Conservation (phyloP, 2,797 vertebrate genomes). For the Darevskia nairensis region DNA sequence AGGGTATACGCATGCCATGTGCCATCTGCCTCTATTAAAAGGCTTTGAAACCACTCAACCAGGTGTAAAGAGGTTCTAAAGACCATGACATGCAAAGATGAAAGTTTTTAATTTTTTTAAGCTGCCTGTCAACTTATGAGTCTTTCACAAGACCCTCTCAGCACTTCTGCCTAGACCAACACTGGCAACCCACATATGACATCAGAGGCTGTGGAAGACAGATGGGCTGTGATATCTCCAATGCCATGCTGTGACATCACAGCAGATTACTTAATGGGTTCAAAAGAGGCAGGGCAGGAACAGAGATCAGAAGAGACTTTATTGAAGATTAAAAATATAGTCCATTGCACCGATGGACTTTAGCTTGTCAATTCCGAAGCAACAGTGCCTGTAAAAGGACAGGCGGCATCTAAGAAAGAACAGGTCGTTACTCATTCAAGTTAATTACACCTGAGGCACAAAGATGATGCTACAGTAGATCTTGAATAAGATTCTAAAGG, state of each 20-base stretch:
- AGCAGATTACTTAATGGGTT: neutral
- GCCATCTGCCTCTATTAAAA: neutral
- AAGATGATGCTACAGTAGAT: neutral
- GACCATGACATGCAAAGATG: neutral
- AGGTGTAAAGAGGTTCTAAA: neutral
- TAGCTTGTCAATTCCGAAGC: neutral
- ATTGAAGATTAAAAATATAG: neutral
- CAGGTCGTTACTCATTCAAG: neutral
- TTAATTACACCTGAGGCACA: neutral
- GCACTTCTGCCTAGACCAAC: neutral
- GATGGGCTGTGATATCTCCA: neutral
- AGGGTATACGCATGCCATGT: neutral
- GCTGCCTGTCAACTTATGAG: neutral
- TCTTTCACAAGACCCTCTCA: neutral
- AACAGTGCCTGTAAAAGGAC: neutral
- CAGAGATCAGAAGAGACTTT: neutral
- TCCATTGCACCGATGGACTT: neutral
- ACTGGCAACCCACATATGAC: neutral
- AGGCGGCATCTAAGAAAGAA: neutral
- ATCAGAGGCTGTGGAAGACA: neutral
- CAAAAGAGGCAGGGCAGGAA: neutral
- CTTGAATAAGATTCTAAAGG: neutral
- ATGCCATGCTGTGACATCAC: neutral
- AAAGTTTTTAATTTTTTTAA: neutral
- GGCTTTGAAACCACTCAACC: conserved; percentile 10